Base-by-base conservation (phyloP, 1,140 invertebrate genomes). In the Aphaenogaster ashmeadi region DNA sequence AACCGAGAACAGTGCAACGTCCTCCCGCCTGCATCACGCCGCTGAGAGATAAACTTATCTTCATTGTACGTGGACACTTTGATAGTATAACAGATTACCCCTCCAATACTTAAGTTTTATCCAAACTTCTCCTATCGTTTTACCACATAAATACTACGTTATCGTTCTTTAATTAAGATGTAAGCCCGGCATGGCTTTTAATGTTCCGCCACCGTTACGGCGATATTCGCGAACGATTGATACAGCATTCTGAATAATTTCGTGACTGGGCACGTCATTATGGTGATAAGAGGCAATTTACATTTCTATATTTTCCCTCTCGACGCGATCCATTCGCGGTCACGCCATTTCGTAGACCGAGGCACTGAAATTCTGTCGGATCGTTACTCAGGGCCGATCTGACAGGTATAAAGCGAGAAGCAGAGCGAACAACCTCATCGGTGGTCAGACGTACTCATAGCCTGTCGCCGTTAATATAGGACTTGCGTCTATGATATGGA, bases 341-440 rank as follows among this genome's bases (percentile, higher is more conserved):
- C 86, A 89, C 50, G 88, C 78, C 77, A 87, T 89, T 87, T 89
- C 88, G 72, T 58, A 62, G 50, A 52, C 41, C 67, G 72, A 86
- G 69, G 54, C 69, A 89, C 85, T 78, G 67, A 89, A 89, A 89
- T 91, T 91, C 79, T 58, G 36, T 64, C 71, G 56, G 88, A 91
- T 91, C 90, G 88, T 91, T 91, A 91, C 87, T 91, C 88, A 72
- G 75, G n/a, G 47, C 27, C 86, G 69, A 54, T 62, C 79, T 86
- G 90, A 89, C 90, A 88, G 81, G 60, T 89, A 91, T 90, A 77
- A 90, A 90, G 60, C 38, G 77, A 83, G 84, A 81, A 87, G 71
- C 77, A 69, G 71, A 77, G 71, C 60, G 62, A 85, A 89, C 84
- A 86, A 80, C 83, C 75, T 44, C 85, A 60, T 67, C 52, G 38